Conservation (phyloP, 2,797 vertebrate genomes). For the Bucorvus abyssinicus region DNA sequence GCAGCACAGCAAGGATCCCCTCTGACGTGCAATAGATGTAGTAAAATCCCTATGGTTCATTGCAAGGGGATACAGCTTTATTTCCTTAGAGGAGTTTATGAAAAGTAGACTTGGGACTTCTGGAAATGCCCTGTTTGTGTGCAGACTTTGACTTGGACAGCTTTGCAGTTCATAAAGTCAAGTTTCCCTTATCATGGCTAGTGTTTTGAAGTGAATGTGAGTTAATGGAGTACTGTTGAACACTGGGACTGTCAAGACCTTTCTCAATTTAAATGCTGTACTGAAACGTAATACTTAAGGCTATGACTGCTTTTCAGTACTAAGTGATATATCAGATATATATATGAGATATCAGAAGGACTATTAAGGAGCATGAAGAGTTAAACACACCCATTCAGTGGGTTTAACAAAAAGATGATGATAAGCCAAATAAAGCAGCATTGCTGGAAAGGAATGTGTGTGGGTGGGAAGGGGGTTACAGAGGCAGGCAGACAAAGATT, state of each 20-base stretch:
- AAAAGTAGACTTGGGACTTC: neutral
- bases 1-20: neutral
- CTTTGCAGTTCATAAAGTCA: neutral
- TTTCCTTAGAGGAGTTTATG: neutral
- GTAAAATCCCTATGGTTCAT: neutral
- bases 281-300: neutral
- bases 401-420: conserved; percentile 29
- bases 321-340: no score
- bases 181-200: neutral
- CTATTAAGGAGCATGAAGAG: neutral
- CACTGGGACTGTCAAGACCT: neutral
- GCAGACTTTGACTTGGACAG: neutral
- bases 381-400: conserved; percentile 49
- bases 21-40: neutral
- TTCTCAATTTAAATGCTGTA: neutral
- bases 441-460: conserved; percentile 52
- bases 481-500: neutral
- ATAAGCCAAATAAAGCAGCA: conserved; percentile 47
- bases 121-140: neutral
- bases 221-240: neutral
- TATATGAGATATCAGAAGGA: neutral
- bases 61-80: neutral
- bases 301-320: neutral
- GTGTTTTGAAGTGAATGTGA: neutral
- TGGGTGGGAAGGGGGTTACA: conserved; percentile 44